These are phyloP conservation scores for Lithodes maja DNA, from an alignment of 2,888 invertebrate genomes.

Conservation along the genomic window DNA sequence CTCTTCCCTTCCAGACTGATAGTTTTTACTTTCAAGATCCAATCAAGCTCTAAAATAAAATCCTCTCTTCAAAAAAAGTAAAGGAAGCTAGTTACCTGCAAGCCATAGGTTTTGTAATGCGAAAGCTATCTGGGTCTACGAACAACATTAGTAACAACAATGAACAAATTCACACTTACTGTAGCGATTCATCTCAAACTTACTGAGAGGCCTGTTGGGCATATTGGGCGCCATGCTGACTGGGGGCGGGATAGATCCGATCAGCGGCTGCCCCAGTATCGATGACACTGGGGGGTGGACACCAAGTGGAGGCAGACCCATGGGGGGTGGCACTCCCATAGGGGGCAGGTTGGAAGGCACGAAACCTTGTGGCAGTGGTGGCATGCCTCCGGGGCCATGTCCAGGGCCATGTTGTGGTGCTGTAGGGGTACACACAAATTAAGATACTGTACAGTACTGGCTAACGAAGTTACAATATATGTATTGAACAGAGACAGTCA, in stretches of 20 bases:
- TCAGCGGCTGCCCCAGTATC: constrained; percentile 70
- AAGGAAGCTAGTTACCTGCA: too few relatives aligned
- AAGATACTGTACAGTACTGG: too few relatives aligned
- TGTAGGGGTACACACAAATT: neutral
- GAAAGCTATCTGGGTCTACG: too few relatives aligned
- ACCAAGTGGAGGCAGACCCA: constrained; percentile 66
- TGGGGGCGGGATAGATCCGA: constrained; percentile 65
- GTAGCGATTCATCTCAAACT: constrained; percentile 3
- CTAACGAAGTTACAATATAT: too few relatives aligned
- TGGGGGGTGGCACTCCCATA: constrained; percentile 67
- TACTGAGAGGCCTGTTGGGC: constrained; percentile 41
- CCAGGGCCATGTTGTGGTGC: constrained; percentile 62
- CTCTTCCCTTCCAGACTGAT: too few relatives aligned
- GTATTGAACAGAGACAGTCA: too few relatives aligned
- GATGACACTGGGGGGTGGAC: constrained; percentile 66
- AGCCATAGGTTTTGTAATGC: too few relatives aligned
- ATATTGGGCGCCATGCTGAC: constrained; percentile 60
- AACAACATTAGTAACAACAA: too few relatives aligned
- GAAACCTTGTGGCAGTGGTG: constrained; percentile 56
- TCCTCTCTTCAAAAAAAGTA: too few relatives aligned
- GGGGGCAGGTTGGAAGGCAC: constrained; percentile 67
- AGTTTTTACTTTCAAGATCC: too few relatives aligned
- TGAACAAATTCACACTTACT: too few relatives aligned
- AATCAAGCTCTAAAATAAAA: too few relatives aligned
- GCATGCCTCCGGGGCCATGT: constrained; percentile 56